Evolutionary conservation across 2,113 vertebrate genomes (phyloP).

Genomic region (Strix aluco): DNA sequence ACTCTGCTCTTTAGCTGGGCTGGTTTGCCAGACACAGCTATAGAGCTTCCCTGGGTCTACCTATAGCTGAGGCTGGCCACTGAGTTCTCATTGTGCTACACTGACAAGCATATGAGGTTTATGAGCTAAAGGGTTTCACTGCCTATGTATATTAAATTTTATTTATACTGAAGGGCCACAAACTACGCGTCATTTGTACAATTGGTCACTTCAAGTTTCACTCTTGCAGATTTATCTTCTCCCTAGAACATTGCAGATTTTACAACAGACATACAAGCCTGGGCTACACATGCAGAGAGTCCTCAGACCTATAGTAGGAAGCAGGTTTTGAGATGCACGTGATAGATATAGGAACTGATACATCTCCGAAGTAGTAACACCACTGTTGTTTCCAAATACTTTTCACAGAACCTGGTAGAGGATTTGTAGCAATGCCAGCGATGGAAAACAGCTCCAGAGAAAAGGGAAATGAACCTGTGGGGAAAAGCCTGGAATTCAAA

Average conservation of each 20-base stretch:
- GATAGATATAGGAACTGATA: neutral
- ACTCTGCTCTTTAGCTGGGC: neutral
- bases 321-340: neutral
- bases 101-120: neutral
- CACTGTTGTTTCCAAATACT: neutral
- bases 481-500: neutral
- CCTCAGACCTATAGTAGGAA: neutral
- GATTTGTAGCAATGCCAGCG: neutral
- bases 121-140: neutral
- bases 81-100: neutral
- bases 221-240: neutral
- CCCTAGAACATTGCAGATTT: neutral
- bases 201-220: neutral
- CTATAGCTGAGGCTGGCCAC: neutral
- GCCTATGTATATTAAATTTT: neutral
- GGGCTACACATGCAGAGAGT: neutral
- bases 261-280: neutral
- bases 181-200: neutral
- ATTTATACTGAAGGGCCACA: neutral
- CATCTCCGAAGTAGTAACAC: neutral
- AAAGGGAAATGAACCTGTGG: neutral
- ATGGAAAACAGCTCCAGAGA: neutral
- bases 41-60: neutral
- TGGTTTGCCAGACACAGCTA: neutral
- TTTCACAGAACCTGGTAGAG: neutral